Evolutionary conservation across 1,140 invertebrate genomes (phyloP).

Genomic region (Rhizoglyphus robini): DNA sequence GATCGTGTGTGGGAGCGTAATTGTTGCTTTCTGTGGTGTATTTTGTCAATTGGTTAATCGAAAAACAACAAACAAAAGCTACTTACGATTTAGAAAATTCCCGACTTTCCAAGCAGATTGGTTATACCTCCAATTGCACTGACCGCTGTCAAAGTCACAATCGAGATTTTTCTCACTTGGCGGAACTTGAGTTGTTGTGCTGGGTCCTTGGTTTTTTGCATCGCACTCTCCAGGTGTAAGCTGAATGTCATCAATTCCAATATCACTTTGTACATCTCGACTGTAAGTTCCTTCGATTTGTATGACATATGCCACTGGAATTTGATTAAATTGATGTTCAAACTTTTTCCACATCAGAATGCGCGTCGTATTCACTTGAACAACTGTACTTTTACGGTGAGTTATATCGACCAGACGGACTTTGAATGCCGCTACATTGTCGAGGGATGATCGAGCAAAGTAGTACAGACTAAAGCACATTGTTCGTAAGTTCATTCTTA

Average conservation of each 20-base stretch:
- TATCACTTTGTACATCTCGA: background rate
- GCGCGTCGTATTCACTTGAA: background rate
- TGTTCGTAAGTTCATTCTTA: too few relatives aligned
- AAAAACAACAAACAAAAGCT: background rate
- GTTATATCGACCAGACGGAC: background rate
- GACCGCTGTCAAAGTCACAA: background rate
- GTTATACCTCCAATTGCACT: background rate
- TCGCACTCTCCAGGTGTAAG: background rate
- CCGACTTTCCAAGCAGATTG: background rate
- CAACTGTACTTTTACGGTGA: background rate
- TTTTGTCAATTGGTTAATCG: background rate
- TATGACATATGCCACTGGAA: background rate
- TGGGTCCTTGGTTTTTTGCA: background rate
- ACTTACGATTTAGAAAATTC: background rate
- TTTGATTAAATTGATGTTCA: background rate
- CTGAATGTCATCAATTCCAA: constrained; percentile 11
- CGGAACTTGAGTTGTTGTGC: constrained; percentile 5
- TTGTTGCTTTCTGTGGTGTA: background rate
- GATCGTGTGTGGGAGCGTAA: background rate
- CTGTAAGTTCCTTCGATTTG: background rate
- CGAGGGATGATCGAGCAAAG: background rate
- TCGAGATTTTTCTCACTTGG: background rate
- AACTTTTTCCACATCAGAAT: background rate
- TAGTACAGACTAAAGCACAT: constrained; percentile 2
- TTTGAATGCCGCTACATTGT: background rate